Base-by-base conservation (phyloP, 1,140 invertebrate genomes). In the Drosophila asahinai region DNA sequence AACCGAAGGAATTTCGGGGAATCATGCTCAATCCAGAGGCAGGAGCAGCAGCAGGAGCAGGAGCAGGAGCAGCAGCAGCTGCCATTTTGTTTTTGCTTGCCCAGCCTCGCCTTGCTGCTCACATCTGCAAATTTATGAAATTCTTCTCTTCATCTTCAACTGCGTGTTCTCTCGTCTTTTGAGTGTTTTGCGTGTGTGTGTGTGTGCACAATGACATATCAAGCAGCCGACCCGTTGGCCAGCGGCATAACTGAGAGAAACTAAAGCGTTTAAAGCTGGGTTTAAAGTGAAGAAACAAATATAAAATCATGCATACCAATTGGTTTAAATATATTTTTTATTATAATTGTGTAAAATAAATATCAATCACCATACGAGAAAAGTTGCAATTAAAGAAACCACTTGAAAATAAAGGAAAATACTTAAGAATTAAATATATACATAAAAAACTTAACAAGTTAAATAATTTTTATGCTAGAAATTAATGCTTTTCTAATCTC, bases 81-180 rank as follows among this genome's bases (percentile, higher is more conserved):
- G 73, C 73, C 72, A 67, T 67, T 67, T 76, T 38, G 19, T 54
- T 76, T 67, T 67, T 68, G 73, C 62, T 77, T 3, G 33, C 33
- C 33, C 30, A 30, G 30, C 30, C 30, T 30, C 8, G 19, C 19
- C 19, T 22, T 22, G 19, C 19, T 22, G 71, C 57, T 76, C 55
- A 73, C 57, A 74, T 73, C 62, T 60, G 55, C 36, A 68, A 60
- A 77, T 77, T 77, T 77, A 77, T 77, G 62, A 77, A 77, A 71
- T 67, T 45, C 63, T n/a, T 25, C 14, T 14, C 19, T 57, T 49
- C 66, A 12, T 43, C 60, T 65, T 68, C n/a, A 43, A 51, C 33
- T 49, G 60, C 45, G 60, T 49, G 60, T 33, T 64, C 61, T 33
- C 25, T 74, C 57, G 67, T 19, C 30, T 40, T 45, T 40, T 33